Base-by-base conservation (phyloP, 2,888 invertebrate species). In the Orthonychiurus folsomi region DNA sequence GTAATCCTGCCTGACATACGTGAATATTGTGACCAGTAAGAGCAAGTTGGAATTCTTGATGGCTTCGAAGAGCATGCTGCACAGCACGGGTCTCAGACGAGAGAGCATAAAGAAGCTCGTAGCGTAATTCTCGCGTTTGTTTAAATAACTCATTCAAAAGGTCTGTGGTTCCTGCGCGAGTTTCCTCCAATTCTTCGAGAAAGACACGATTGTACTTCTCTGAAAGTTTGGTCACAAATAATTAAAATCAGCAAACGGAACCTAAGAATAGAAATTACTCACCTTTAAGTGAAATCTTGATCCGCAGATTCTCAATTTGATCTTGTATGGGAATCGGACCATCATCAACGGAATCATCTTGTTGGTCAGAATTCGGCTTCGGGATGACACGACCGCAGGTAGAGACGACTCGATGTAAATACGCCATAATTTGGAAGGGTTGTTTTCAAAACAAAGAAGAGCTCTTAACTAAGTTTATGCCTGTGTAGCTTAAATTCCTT, bases 21-120 rank as follows among this genome's bases (percentile, higher is more conserved):
- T 59, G 12, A 65, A 66, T n/a, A 62, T 37, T 61, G 52, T 61
- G 66, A 23, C 61, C 63, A 2, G 64, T 63, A 63, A 67, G 62
- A 1, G 69, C 67, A 3, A 69, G 59, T 37, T 69, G 69, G 53
- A 67, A 67, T 27, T 66, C 63, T 12, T 67, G 54, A 56, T 67
- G 65, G 3, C 63, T 64, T 63, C 67, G 60, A 12, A 69, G 59
- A 1, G 69, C 69, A 63, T 65, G 66, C 55, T 67, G 66, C 5
- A 69, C 69, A 9, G 69, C 69, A 23, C 50, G n/a, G 47, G 63
- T 66, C 56, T 69, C 69, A 2, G 67, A 64, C 48, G 65, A 55
- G 0, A 69, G 15, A 37, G 37, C 37, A 5, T 9, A 15, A 5
- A 37, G 15, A 37, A 37, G 37, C 15, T 37, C 37, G 15, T 37